Evolutionary conservation across 2,113 vertebrate genomes (phyloP).

Genomic region (Eupsittula cactorum): DNA sequence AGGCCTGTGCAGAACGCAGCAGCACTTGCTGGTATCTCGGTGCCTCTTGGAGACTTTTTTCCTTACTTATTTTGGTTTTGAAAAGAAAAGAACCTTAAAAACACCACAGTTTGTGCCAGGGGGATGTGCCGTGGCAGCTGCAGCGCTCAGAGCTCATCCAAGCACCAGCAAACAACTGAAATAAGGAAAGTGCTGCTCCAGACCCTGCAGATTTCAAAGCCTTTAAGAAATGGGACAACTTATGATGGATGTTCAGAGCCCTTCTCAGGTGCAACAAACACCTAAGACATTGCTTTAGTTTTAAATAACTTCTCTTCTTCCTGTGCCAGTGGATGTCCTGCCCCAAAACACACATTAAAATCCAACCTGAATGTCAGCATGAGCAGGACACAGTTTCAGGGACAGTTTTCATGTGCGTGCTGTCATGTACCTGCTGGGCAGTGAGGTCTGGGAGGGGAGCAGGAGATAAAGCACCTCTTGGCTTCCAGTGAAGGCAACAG

Average conservation of each 20-base stretch:
- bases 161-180: not conserved
- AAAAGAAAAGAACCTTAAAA: not conserved
- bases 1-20: not conserved
- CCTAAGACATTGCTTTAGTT: not conserved
- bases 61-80: not conserved
- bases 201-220: not conserved
- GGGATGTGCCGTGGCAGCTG: not conserved
- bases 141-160: not conserved
- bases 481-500: not conserved
- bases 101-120: not conserved
- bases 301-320: not conserved
- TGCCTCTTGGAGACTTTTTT: not conserved
- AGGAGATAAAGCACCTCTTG: not conserved
- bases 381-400: not conserved
- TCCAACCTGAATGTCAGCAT: accelerated
- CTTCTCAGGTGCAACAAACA: not conserved
- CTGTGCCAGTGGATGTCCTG: not conserved
- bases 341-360: not conserved
- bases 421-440: not conserved
- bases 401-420: not conserved
- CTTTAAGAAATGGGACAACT: not conserved
- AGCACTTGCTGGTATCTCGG: not conserved
- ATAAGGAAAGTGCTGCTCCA: not conserved
- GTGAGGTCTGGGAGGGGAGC: not conserved
- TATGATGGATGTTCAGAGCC: not conserved